Base-by-base conservation (phyloP, 2,797 vertebrate species). In the Enteromius thamalakanensis region DNA sequence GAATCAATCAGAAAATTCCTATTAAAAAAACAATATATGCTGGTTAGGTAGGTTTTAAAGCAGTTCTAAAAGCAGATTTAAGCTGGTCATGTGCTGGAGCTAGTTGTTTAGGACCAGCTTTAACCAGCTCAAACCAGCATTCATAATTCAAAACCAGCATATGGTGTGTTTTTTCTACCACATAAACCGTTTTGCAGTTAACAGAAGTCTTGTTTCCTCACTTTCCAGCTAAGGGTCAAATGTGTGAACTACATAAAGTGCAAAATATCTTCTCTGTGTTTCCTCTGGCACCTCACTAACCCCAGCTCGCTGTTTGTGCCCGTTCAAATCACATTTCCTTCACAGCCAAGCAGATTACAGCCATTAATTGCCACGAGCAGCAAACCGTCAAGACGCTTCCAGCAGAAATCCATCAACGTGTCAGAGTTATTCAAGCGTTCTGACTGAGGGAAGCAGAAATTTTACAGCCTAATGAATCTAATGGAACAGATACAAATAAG, bases 361-460 rank as follows among this genome's bases (percentile, higher is more conserved):
- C 70, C 34, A 84, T 80, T 86, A 86, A 86, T 88, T 88, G 87
- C 80, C 82, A 75, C 34, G 6, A 70, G 79, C 67, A 75, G 82
- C 51, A 84, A 80, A 84, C 70, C 2, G 21, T 68, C 64, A 76
- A 82, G 19, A 37, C 49, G 80, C 68, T 85, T 83, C 72, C 58
- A 81, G n/a, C 64, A 45, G 64, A 79, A 86, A 82, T 42, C 60
- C 71, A 75, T 76, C 58, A 70, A 82, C 26, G 62, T 81, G 78
- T 85, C 75, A 85, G 37, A 76, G 62, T 85, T 76, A 71, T 71
- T 85, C 87, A 85, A 83, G 74, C 65, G 40, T 14, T 70, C 51
- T 58, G 65, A 78, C 53, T 49, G 65, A 60, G 40, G 81, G 81
- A 83, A 77, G 51, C 81, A 78, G 64, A 70, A 62, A 70, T 70